phyloP scores from a whole-genome alignment of 2,113 vertebrate genomes.

The Glareola pratincola region DNA sequence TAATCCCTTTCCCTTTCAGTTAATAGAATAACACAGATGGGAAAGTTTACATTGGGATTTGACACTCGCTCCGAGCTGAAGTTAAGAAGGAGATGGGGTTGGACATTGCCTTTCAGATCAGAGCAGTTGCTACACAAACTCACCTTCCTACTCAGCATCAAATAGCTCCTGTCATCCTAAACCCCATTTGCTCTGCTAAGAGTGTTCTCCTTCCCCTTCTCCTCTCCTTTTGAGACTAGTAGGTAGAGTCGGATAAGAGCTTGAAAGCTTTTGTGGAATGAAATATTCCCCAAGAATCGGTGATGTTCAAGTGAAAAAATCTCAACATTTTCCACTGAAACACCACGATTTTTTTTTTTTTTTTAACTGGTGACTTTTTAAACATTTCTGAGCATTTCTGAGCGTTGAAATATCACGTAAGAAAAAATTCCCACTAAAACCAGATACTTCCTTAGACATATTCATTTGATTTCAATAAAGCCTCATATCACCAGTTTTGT shows the following conservation, averaged over 20 bases:
- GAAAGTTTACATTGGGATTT: constrained; percentile 68
- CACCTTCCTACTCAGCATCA: background rate
- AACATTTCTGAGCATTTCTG: background rate
- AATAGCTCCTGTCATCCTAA: background rate
- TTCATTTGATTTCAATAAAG: background rate
- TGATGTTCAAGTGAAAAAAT: constrained; percentile 5
- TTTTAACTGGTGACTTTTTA: background rate
- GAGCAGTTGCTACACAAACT: background rate
- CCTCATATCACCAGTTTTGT: background rate
- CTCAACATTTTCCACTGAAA: background rate
- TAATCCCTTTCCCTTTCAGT: constrained; percentile 72
- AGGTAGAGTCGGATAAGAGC: background rate
- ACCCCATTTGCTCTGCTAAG: background rate
- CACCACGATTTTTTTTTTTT: background rate
- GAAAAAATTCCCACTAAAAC: background rate
- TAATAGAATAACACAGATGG: constrained; percentile 81
- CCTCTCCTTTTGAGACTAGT: background rate
- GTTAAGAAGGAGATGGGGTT: constrained; percentile 12
- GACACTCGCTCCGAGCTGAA: background rate
- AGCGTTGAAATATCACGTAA: background rate
- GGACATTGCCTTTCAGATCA: background rate
- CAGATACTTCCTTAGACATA: background rate
- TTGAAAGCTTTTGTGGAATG: background rate
- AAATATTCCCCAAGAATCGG: background rate
- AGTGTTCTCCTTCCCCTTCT: background rate